Evolutionary conservation across 2,888 invertebrate genomes (phyloP).

Genomic region (Leuctra nigra): DNA sequence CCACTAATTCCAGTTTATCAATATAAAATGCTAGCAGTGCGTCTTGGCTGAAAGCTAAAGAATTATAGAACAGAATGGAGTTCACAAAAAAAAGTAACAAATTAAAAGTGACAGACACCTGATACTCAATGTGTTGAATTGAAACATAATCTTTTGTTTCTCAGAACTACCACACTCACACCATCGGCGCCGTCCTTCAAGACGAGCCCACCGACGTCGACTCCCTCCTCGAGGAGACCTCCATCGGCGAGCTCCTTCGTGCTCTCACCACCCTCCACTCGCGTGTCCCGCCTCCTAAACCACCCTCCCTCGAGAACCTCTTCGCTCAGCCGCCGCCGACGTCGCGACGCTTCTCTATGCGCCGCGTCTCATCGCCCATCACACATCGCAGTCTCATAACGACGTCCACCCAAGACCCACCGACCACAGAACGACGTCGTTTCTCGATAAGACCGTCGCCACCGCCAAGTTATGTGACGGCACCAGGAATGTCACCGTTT

Average conservation of each 20-base stretch:
- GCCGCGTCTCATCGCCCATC: not conserved
- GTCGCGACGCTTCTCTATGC: not conserved
- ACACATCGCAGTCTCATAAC: not conserved
- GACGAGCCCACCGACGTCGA: slow-evolving; percentile 24
- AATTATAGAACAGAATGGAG: no score
- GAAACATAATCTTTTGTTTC: not conserved
- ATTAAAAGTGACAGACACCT: no score
- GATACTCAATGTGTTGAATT: no score
- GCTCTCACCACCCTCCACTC: slow-evolving; percentile 65
- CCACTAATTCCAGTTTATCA: no score
- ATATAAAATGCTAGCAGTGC: no score
- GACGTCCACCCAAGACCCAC: not conserved
- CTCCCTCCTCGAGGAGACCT: slow-evolving; percentile 65
- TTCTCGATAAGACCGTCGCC: not conserved
- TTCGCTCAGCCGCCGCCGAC: not conserved
- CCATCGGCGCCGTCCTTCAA: slow-evolving; percentile 12
- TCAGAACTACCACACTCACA: slow-evolving; percentile 17
- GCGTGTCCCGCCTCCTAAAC: slow-evolving; percentile 35
- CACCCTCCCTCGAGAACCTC: not conserved
- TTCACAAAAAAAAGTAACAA: no score
- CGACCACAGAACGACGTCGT: no score
- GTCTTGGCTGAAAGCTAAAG: no score
- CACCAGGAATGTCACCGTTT: no score
- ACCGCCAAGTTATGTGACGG: not conserved
- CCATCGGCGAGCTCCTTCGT: slow-evolving; percentile 72